phyloP scores from a whole-genome alignment of 2,888 invertebrate genomes.

The Eupeodes latifasciatus region DNA sequence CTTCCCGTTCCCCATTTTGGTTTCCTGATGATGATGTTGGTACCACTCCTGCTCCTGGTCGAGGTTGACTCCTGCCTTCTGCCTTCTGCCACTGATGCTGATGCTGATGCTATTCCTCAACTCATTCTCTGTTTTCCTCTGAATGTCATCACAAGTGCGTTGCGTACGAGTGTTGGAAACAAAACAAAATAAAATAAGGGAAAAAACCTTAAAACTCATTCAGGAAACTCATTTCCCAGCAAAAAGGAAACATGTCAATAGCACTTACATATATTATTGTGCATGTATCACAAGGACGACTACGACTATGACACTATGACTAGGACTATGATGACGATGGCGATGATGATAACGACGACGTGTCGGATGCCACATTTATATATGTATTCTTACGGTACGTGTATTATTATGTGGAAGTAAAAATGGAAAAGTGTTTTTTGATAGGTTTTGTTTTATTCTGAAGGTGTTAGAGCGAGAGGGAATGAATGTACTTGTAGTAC shows the following conservation, averaged over 20 bases:
- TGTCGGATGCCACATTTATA: slow-evolving; percentile 36
- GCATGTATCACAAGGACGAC: slow-evolving; percentile 63
- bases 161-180: slow-evolving; percentile 12
- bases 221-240: slow-evolving; percentile 73
- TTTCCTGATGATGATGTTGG: no score
- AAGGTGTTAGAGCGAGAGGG: not conserved
- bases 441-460: slow-evolving; percentile 23
- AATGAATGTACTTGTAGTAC: not conserved
- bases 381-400: not conserved
- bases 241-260: slow-evolving; percentile 74
- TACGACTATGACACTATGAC: not conserved
- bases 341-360: slow-evolving; percentile 14
- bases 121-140: not conserved
- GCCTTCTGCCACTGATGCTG: not conserved
- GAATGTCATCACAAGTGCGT: slow-evolving; percentile 39
- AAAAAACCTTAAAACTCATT: slow-evolving; percentile 48
- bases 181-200: not conserved
- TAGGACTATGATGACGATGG: not conserved
- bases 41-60: no score
- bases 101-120: not conserved
- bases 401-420: not conserved
- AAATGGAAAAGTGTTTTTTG: slow-evolving; percentile 33
- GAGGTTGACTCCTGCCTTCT: no score
- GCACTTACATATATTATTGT: slow-evolving; percentile 49
- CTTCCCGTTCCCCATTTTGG: not conserved